phyloP scores from a whole-genome alignment of 2,113 vertebrate species.

The Condylura cristata region DNA sequence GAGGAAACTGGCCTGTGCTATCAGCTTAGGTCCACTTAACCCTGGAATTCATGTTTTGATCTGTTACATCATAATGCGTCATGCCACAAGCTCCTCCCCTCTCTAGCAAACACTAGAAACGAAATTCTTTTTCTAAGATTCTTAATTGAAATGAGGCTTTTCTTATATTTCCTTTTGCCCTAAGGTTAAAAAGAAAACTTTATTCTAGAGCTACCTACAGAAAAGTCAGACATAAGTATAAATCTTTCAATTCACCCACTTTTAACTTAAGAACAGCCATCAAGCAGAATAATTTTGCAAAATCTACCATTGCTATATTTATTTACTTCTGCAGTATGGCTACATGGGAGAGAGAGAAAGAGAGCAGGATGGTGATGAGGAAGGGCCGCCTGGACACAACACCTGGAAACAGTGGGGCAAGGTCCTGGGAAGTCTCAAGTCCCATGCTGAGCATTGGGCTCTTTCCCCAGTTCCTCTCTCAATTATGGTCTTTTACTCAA shows the following conservation, averaged over 20 bases:
- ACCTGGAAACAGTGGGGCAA: no score
- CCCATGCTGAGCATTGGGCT: neutral
- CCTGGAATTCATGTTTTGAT: neutral
- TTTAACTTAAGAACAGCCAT: conserved; percentile 28
- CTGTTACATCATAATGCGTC: neutral
- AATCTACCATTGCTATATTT: neutral
- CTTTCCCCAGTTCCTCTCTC: neutral
- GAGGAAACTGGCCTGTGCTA: neutral
- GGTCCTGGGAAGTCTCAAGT: neutral
- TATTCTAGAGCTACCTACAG: neutral
- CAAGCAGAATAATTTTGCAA: neutral
- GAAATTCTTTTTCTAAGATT: neutral
- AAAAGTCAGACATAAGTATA: neutral
- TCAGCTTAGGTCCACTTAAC: neutral
- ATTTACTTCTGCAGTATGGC: neutral
- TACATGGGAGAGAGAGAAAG: neutral
- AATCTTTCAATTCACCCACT: neutral
- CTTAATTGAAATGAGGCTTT: neutral
- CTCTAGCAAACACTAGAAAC: neutral
- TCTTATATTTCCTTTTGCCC: neutral
- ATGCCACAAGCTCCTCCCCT: neutral
- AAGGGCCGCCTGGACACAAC: no score
- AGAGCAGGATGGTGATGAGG: neutral
- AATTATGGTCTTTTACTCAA: neutral
- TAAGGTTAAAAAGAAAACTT: neutral